Base-by-base conservation (phyloP, 2,888 invertebrate species). In the Axea sp. region DNA sequence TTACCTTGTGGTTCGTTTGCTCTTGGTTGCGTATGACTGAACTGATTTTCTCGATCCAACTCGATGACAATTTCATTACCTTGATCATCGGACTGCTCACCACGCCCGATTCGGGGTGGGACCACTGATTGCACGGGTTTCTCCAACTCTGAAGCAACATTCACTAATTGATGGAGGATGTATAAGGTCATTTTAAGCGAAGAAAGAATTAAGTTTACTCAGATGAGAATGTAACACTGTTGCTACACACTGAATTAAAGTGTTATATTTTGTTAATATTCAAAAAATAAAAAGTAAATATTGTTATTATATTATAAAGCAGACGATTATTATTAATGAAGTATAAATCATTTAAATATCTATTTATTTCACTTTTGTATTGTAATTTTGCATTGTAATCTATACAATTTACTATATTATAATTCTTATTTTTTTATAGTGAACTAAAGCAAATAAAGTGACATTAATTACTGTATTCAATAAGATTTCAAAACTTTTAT, bases 61-160 rank as follows among this genome's bases (percentile, higher is more conserved):
- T 91, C 91, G 87, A 91, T 91, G 84, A 91, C 88, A 85, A 92
- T 91, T 88, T 92, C 91, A 87, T 91, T 91, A 85, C 91, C 91
- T 77, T 91, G 89, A 78, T 91, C 91, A 82, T 90, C 90, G 73
- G 89, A 88, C 81, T 90, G 90, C 79, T 89, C 89, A 76, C 89
- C 89, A 75, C 87, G 88, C 76, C 91, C 90, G 68, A 89, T 85
- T 85, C 90, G 90, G 73, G 86, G 83, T 77, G 83, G 83, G 62
- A 83, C 73, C 79, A 83, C 85, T 78, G 87, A 84, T 81, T 83
- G 84, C 79, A 86, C 83, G 76, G 86, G 84, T 77, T 85, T 87
- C 84, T 82, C 83, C 86, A 84, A 81, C 80, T 87, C 87, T 85
- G 85, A 83, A 84, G 84, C 83, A 85, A 86, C 82, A 84, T 84